Evolutionary conservation across 2,888 invertebrate genomes (phyloP), one percentile per base, ranked within the genome.

Genomic region (Geotrupes spiniger): DNA sequence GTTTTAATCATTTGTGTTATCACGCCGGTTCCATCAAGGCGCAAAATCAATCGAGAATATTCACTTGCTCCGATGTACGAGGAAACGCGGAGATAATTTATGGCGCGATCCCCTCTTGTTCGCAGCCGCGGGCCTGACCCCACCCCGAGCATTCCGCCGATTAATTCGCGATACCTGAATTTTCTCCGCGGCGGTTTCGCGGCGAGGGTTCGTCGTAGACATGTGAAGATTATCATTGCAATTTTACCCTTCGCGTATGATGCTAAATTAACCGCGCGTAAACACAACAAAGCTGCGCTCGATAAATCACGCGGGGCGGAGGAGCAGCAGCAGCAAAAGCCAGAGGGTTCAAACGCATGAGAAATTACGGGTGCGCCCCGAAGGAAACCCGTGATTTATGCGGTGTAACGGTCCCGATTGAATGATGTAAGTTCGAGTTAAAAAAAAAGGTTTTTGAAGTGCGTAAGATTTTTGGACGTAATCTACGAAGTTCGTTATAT

Each of bases 121-220:
- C n/a, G n/a, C n/a, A n/a, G n/a, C n/a, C n/a, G n/a, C n/a, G n/a
- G n/a, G n/a, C n/a, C n/a, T n/a, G n/a, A n/a, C n/a, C n/a, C n/a
- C n/a, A 29, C 11, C 27, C 26, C 9, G n/a, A 16, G n/a, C 17
- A 42, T 14, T 25, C 14, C 42, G n/a, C 28, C 9, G 42, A 42
- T 42, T 42, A 42, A 42, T 33, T 21, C 12, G 17, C 28, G 31
- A 42, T 33, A 33, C 29, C 26, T 14, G 27, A 40, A 40, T 40
- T 17, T 41, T 42, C 14, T 33, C 27, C 41, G 17, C 31, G n/a
- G n/a, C 14, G 27, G 27, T 27, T 40, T 40, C 15, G 25, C 14
- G 25, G 26, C 25, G 40, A 40, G 28, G 28, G 40, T 26, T 26
- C 27, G n/a, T 26, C 26, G 16, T 21, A 40, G 25, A 40, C 27